Percentiles rank a stretch among this genome's conserved stretches.
These are phyloP conservation scores for Nephotettix cincticeps DNA, from an alignment of 1,140 invertebrate genomes.

Conservation along the genomic window DNA sequence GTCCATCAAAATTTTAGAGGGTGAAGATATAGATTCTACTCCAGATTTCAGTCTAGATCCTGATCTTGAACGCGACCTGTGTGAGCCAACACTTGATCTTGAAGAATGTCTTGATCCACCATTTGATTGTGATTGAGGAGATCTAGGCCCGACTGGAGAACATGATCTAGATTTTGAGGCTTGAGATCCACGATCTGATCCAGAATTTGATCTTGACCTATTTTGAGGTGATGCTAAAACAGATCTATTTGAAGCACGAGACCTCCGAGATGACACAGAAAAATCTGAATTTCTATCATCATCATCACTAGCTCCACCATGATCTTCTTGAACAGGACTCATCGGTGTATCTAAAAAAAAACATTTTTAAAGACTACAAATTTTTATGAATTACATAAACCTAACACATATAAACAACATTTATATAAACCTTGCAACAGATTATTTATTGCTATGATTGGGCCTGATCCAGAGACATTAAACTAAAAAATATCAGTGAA, in stretches of 20 bases:
- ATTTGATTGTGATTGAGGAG: constrained; percentile 37
- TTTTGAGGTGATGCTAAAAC: background rate
- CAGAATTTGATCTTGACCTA: constrained; percentile 28
- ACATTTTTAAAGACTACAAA: too few relatives aligned
- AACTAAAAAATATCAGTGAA: too few relatives aligned
- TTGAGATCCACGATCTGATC: constrained; percentile 30
- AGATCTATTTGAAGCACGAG: background rate
- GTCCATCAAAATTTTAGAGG: constrained; percentile 29
- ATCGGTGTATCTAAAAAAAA: background rate
- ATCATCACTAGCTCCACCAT: constrained; percentile 12
- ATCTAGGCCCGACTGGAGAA: constrained; percentile 29
- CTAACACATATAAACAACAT: too few relatives aligned
- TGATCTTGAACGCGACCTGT: constrained; percentile 38
- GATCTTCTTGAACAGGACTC: constrained; percentile 20
- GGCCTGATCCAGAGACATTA: too few relatives aligned
- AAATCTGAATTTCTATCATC: constrained; percentile 1
- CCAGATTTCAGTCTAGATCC: constrained; percentile 36
- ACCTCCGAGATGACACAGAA: background rate
- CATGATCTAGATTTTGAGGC: constrained; percentile 33
- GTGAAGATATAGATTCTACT: too few relatives aligned
- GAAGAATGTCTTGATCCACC: constrained; percentile 41
- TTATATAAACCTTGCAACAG: too few relatives aligned
- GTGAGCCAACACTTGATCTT: constrained; percentile 38
- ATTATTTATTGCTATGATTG: too few relatives aligned
- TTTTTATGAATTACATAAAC: too few relatives aligned